Evolutionary conservation across 1,140 invertebrate species (phyloP), one percentile per base, ranked within the genome.

Genomic region (Plectrocnemia conspersa): DNA sequence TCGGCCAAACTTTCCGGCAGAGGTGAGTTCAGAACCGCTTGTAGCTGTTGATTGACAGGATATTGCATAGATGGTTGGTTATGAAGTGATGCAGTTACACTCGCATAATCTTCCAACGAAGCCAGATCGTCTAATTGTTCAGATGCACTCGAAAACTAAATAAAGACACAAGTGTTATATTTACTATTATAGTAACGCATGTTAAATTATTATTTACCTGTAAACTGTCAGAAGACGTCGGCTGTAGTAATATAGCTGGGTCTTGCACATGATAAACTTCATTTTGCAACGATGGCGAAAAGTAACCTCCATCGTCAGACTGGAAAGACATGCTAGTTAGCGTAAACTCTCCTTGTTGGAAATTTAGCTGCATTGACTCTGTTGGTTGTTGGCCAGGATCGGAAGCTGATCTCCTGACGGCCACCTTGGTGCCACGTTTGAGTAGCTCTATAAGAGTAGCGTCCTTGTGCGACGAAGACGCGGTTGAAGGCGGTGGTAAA

Each of bases 241-340:
- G 59, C 62, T 87, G 83, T 18, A 86, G 68, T 25, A 86, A 67
- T 68, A 86, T 84, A 13, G 72, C 70, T 21, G 80, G 82, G 57
- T 86, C 84, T 19, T 81, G 81, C 0, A 85, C 83, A 61, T 83
- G 86, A 58, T 87, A 89, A 1, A 89, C 86, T 64, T 89, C 87
- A 48, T 87, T 85, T 64, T 86, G 83, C 19, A 87, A 69, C 56
- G 79, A 82, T 1, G 84, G 83, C 56, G 82, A 84, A 60, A 86
- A 84, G 65, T 86, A 87, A 19, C 82, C 83, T 42, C 82, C 83
- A 49, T 84, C 83, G 44, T 84, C 84, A 1, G 81, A 77, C 62
- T 80, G 78, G 59, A 79, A 80, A 2, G 76, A 77, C 38, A 83
- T 82, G 47, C 80, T 81, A 3, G 76, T 77, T 24, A 83, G 82